Base-by-base conservation (phyloP, 1,140 invertebrate species). In the Drosophila persimilis region DNA sequence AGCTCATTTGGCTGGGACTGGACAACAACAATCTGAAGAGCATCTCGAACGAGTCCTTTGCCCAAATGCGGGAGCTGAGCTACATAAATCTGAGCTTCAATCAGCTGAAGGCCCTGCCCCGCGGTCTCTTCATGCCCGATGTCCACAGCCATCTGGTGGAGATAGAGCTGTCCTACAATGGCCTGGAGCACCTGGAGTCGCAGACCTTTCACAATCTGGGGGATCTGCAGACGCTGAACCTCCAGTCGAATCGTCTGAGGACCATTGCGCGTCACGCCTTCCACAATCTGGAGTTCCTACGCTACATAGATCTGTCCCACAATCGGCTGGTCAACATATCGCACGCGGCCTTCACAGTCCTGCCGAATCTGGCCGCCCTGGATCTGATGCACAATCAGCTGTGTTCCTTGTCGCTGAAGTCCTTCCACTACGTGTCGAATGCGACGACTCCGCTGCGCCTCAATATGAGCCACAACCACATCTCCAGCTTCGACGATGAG, bases 31-130 rank as follows among this genome's bases (percentile, higher is more conserved):
- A 97, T 84, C 94, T 97, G 65, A 94, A 95, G 75, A 93, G 93
- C 0, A 92, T 97, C 1, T 94, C 95, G 13, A 92, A 94, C 26
- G 94, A 95, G 26, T 93, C 94, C 0, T 92, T 95, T 45, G 79
- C 89, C 1, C 89, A 91, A 52, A 94, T 96, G 79, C 92, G 94
- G 3, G 94, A 95, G 74, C 88, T 98, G 11, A 95, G 95, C 72
- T 97, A 97, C 90, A 92, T 97, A 20, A 97, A 97, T 92, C 90
- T 98, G 71, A 96, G 97, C 80, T 97, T 96, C 35, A 98, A 98
- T 91, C 93, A 95, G 54, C 92, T 98, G 8, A 92, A 91, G 89
- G 93, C 85, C 80, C 94, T 93, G 67, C 94, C 95, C 0, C 88
- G 92, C 9, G 93, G 94, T 59, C 91, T 96, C 17, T 95, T 97